These are phyloP conservation scores for Mythimna albipuncta DNA, from an alignment of 2,888 invertebrate species.

Conservation along the genomic window DNA sequence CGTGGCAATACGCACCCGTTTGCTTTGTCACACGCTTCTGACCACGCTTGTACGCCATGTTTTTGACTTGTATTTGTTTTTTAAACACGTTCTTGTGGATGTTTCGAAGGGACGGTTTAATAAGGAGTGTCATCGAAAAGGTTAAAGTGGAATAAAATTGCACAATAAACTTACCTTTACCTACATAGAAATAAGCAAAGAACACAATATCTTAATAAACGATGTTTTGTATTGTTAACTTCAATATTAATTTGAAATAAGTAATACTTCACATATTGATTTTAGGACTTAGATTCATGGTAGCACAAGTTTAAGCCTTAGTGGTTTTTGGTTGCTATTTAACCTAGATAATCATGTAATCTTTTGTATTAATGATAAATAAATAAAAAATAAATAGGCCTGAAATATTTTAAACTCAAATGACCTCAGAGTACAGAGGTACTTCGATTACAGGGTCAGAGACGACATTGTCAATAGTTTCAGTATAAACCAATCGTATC, in stretches of 20 bases:
- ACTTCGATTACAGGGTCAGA: no score
- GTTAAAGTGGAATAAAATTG: background rate
- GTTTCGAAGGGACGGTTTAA: conserved; percentile 31
- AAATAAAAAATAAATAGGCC: background rate
- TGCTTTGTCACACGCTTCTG: conserved; percentile 50
- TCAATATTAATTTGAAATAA: background rate
- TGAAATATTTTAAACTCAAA: background rate
- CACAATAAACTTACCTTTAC: background rate
- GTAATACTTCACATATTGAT: background rate
- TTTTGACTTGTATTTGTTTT: conserved; percentile 48
- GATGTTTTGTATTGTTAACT: background rate
- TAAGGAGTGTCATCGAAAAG: conserved; percentile 16
- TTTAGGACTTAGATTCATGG: background rate
- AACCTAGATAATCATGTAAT: no score
- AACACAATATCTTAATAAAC: background rate
- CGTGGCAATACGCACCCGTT: conserved; percentile 31
- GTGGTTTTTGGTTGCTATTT: no score
- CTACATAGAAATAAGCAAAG: background rate
- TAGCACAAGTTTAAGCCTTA: no score
- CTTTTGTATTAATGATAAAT: no score
- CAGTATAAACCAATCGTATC: no score
- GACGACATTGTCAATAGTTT: no score
- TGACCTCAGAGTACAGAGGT: no score
- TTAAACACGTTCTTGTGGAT: conserved; percentile 48
- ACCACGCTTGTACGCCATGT: conserved; percentile 49